Base-by-base conservation (phyloP, 2,113 vertebrate genomes). In the Stomatorhinus ivindoensis region DNA sequence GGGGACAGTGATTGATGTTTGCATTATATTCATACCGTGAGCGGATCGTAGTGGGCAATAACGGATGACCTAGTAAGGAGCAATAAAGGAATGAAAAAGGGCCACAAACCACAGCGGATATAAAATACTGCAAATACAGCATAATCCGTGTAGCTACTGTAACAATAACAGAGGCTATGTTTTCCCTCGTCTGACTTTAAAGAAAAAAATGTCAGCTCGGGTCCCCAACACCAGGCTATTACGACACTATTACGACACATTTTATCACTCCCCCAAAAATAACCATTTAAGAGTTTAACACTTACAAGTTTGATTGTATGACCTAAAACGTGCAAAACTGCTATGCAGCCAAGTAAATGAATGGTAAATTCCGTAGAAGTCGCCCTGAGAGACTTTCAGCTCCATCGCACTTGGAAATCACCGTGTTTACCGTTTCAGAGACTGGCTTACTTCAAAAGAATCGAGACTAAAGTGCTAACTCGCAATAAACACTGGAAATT, bases 1-100 rank as follows among this genome's bases (percentile, higher is more conserved):
- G 90, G 48, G 85, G 65, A 89, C 88, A 82, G 44, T 90, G 90
- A 90, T 87, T 89, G 85, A 90, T 90, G 90, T 89, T 46, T 87
- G 88, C 86, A 89, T 90, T 90, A 90, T 90, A 48, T 90, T 87
- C 46, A 86, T 90, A 90, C 69, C 88, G 89, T 86, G 35, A 87
- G 87, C 35, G 48, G 31, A 89, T 83, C 65, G 88, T 76, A 87
- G 76, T 87, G 83, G 50, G 83, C 83, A 69, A 19, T 87, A 90
- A 90, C 69, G n/a, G 50, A 88, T 82, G 69, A 90, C 85, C 89
- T 87, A 46, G 4, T 9, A 69, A 88, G 35, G 69, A n/a, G 86
- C 89, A 90, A 90, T 89, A 89, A 82, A 87, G 46, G 53, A 48
- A 82, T 44, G 69, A 82, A 27, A 76, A 89, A 87, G 47, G 83